These are phyloP conservation scores for Meiosimyza decipiens DNA, from an alignment of 2,888 invertebrate genomes.

Conservation along the genomic window DNA sequence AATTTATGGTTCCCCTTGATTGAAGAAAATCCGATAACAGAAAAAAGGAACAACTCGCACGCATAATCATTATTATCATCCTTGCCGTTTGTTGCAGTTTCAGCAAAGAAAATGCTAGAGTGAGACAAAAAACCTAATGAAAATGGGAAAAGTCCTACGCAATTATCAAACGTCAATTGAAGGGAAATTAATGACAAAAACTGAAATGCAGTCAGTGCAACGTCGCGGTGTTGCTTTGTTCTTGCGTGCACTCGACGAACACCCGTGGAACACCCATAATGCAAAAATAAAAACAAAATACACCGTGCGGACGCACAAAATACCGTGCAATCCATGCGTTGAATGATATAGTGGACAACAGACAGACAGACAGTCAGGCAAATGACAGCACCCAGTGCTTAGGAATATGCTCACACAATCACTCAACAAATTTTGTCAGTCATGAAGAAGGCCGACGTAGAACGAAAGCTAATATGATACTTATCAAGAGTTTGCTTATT, in stretches of 20 bases:
- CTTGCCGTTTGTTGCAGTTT: background rate
- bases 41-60: constrained; percentile 40
- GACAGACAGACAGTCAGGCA: background rate
- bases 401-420: no score
- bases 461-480: no score
- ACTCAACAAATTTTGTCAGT: background rate
- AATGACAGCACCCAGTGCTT: no score
- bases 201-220: constrained; percentile 28
- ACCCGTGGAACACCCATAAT: constrained; percentile 4
- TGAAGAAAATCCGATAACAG: constrained; percentile 40
- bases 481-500: no score
- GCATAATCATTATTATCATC: constrained; percentile 42
- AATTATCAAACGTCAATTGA: constrained; percentile 58
- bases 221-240: constrained; percentile 37
- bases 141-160: constrained; percentile 48
- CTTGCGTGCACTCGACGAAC: constrained; percentile 39
- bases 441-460: background rate
- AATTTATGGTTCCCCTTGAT: constrained; percentile 46
- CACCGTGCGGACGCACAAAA: no score
- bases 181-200: constrained; percentile 52
- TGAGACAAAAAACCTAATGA: constrained; percentile 24
- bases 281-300: no score
- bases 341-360: constrained; percentile 44
- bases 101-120: background rate
- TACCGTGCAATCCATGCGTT: constrained; percentile 3